These are phyloP conservation scores for Dascillus cervinus DNA, from an alignment of 2,888 invertebrate genomes.

Conservation along the genomic window DNA sequence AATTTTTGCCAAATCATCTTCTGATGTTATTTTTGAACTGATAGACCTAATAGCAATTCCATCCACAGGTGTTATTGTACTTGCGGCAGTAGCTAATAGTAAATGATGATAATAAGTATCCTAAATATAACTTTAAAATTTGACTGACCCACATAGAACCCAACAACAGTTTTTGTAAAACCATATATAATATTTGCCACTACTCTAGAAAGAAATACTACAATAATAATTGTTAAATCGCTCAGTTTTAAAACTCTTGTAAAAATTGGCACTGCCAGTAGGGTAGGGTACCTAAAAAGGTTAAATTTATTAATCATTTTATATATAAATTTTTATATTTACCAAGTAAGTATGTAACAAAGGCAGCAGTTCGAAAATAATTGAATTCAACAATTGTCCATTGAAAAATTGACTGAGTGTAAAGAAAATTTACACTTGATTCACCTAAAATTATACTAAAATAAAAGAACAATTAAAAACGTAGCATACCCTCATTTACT, in stretches of 20 bases:
- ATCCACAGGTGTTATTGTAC: conserved; percentile 31
- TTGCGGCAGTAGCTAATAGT: conserved; percentile 13
- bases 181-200: conserved; percentile 37
- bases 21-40: conserved; percentile 37
- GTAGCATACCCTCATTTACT: no score
- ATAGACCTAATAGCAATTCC: conserved; percentile 33
- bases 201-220: conserved; percentile 41
- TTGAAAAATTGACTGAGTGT: conserved; percentile 50
- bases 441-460: conserved; percentile 55
- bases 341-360: conserved; percentile 51
- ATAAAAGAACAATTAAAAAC: no score
- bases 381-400: conserved; percentile 55
- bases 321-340: no score
- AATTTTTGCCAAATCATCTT: conserved; percentile 36
- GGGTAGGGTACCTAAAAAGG: no score
- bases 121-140: conserved; percentile 1
- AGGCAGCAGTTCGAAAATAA: conserved; percentile 50
- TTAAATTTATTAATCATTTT: no score
- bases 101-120: background rate
- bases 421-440: conserved; percentile 51
- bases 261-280: conserved; percentile 32
- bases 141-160: conserved; percentile 39
- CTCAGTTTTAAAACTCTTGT: conserved; percentile 34
- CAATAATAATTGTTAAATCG: conserved; percentile 35
- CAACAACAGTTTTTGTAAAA: conserved; percentile 28